Percentiles rank a stretch among this genome's conserved stretches.
Evolutionary conservation across 2,888 invertebrate genomes (phyloP).

Genomic region (Metallyticus violacea): DNA sequence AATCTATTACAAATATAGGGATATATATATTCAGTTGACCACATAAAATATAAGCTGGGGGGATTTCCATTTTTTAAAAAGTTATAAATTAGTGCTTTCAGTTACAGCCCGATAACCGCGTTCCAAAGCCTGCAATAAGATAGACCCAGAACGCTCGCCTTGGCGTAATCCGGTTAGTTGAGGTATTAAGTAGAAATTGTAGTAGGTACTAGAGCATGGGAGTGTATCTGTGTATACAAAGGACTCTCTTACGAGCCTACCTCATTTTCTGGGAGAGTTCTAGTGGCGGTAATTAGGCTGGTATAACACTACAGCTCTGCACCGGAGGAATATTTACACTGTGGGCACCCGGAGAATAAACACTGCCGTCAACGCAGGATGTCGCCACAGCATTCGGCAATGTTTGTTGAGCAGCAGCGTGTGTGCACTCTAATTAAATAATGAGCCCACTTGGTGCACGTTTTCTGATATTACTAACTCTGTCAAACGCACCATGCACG

Average conservation of each 20-base stretch:
- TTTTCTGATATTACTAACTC: not conserved
- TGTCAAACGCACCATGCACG: not conserved
- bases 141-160: no score
- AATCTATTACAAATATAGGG: no score
- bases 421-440: not conserved
- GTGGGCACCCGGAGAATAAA: not conserved
- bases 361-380: no score
- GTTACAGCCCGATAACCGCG: no score
- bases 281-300: not conserved
- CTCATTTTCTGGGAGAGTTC: not conserved
- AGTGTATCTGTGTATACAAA: not conserved
- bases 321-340: not conserved
- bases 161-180: not conserved
- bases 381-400: not conserved
- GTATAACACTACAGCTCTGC: not conserved
- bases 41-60: no score
- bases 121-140: not conserved
- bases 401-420: not conserved
- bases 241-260: not conserved
- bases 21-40: no score
- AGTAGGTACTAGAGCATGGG: not conserved
- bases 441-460: not conserved
- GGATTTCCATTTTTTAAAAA: no score
- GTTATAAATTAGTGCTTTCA: no score
- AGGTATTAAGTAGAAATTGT: not conserved